A percentile compares a stretch with the other conserved stretches of the same genome.
Conservation (phyloP, 2,888 invertebrate species). For the Crossocerus cetratus region DNA sequence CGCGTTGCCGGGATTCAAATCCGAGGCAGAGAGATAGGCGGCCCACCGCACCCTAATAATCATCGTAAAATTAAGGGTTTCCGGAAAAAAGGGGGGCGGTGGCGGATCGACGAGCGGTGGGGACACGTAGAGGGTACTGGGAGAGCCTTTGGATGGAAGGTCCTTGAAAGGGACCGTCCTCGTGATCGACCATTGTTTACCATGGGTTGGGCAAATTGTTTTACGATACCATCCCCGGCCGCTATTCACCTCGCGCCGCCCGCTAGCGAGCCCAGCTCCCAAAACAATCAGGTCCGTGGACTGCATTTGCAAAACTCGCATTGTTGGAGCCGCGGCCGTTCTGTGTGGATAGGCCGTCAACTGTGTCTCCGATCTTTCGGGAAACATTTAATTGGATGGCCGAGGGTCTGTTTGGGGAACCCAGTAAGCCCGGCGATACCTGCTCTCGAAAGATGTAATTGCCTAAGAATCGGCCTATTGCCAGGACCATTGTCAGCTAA, state of each 20-base stretch:
- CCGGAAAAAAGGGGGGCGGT: constrained; percentile 25
- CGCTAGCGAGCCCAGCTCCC: not conserved
- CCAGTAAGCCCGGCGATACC: too few species aligned
- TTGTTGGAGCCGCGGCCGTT: not conserved
- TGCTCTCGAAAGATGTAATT: too few species aligned
- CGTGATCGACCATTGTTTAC: constrained; percentile 69
- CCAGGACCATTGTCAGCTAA: too few species aligned
- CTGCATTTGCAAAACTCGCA: not conserved
- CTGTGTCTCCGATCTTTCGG: too few species aligned
- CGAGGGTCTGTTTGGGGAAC: too few species aligned
- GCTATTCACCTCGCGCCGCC: constrained; percentile 4
- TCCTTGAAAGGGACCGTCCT: constrained; percentile 26
- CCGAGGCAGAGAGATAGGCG: constrained; percentile 28
- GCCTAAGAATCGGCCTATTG: too few species aligned
- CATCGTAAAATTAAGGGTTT: constrained; percentile 68
- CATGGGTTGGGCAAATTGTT: constrained; percentile 63
- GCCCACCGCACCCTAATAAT: constrained; percentile 44
- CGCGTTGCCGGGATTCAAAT: constrained; percentile 57
- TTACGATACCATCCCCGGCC: constrained; percentile 52
- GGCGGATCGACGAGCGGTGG: not conserved
- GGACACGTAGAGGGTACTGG: not conserved
- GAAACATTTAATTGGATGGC: not conserved
- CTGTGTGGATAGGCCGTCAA: not conserved
- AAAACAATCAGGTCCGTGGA: constrained; percentile 6
- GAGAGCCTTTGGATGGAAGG: not conserved